phyloP scores from a whole-genome alignment of 2,888 invertebrate species.

The Lysandra coridon region DNA sequence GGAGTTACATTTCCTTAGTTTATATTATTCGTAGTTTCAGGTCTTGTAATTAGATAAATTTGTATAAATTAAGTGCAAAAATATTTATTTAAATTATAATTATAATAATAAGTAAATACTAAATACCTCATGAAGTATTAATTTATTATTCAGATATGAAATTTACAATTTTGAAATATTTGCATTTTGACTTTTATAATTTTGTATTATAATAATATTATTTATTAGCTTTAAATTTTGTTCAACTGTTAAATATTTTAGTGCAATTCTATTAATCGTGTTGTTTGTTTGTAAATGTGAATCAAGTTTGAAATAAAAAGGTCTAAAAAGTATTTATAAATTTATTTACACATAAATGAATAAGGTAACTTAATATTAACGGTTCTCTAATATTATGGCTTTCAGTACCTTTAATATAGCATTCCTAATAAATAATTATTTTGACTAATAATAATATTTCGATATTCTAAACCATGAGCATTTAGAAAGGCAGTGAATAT shows the following conservation, averaged over 20 bases:
- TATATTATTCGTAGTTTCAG: background rate
- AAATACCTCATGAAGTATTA: background rate
- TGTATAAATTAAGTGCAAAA: background rate
- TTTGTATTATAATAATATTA: background rate
- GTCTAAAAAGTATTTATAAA: conserved; percentile 8
- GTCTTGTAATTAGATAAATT: conserved; percentile 1
- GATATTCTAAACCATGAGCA: conserved; percentile 31
- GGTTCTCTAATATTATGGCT: conserved; percentile 67
- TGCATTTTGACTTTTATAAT: background rate
- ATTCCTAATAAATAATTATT: conserved; percentile 29
- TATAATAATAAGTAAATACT: background rate
- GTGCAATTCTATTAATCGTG: conserved; percentile 6
- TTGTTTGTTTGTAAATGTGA: conserved; percentile 10
- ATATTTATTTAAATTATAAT: conserved; percentile 19
- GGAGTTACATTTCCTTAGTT: no score
- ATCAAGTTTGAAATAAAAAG: conserved; percentile 22
- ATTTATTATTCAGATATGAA: conserved; percentile 7
- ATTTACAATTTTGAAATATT: conserved; percentile 3
- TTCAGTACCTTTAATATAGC: conserved; percentile 48
- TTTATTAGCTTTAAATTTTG: conserved; percentile 10
- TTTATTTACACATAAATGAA: conserved; percentile 48
- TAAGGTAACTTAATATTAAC: conserved; percentile 71
- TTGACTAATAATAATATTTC: conserved; percentile 28
- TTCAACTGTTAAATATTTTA: conserved; percentile 3
- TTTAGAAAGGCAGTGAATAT: conserved; percentile 31